Percentiles rank a stretch among this genome's conserved stretches.
phyloP scores from a whole-genome alignment of 2,113 vertebrate genomes.

The Junco hyemalis region DNA sequence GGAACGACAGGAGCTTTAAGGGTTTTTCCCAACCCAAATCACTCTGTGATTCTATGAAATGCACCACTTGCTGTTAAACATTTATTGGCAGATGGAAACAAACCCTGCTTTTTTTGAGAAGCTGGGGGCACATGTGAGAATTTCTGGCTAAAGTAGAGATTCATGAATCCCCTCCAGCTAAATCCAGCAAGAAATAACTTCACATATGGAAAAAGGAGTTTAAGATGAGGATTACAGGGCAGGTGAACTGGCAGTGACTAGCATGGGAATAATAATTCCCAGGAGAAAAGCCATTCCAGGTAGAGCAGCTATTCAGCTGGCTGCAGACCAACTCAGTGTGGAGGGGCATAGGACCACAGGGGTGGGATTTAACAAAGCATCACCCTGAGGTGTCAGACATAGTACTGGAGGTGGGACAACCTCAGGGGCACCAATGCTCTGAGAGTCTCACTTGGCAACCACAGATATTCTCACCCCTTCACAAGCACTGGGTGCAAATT shows the following conservation, averaged over 20 bases:
- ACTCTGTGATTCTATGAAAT: not conserved
- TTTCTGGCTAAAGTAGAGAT: not conserved
- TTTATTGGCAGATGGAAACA: not conserved
- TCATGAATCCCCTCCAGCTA: not conserved
- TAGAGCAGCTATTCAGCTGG: not conserved
- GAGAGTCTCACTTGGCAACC: not conserved
- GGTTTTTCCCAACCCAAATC: not conserved
- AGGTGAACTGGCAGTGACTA: not conserved
- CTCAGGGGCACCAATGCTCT: rapidly evolving
- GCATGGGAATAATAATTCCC: not conserved
- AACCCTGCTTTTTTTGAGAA: not conserved
- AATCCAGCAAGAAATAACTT: not conserved
- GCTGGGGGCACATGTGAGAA: not conserved
- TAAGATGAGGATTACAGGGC: not conserved
- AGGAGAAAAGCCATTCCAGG: not conserved
- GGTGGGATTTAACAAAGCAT: not conserved
- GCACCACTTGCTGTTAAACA: not conserved
- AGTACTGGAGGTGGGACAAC: not conserved
- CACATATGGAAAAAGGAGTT: not conserved
- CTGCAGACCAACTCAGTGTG: rapidly evolving
- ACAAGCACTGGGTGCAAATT: not conserved
- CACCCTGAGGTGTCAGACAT: not conserved
- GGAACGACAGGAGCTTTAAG: not conserved
- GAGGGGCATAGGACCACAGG: not conserved
- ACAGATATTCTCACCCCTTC: not conserved